Evolutionary conservation across 2,888 invertebrate genomes (phyloP).

Genomic region (Andricus quercusramuli): DNA sequence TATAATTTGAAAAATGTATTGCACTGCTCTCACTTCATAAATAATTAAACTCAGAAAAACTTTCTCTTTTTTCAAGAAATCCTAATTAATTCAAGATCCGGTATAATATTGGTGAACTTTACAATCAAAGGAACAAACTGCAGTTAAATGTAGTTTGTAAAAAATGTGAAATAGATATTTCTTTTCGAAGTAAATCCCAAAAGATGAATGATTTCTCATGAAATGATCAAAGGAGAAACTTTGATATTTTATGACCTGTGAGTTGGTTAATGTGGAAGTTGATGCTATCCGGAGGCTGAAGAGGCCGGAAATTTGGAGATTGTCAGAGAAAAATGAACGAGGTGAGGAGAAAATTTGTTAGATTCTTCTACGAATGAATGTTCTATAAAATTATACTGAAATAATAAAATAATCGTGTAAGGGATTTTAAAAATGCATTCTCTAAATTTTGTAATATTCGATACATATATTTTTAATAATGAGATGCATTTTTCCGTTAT

Average conservation of each 20-base stretch:
- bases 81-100: background rate
- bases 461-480: no score
- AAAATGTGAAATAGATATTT: background rate
- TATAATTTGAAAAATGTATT: background rate
- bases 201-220: background rate
- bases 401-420: no score
- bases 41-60: background rate
- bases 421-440: no score
- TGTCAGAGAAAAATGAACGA: slow-evolving; percentile 18
- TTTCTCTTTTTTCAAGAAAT: background rate
- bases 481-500: no score
- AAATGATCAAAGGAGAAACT: background rate
- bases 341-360: background rate
- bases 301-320: background rate
- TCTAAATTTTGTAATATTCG: no score
- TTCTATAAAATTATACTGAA: background rate
- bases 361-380: background rate
- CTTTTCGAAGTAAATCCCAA: background rate
- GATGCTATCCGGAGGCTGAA: slow-evolving; percentile 11
- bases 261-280: slow-evolving; percentile 8
- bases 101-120: background rate
- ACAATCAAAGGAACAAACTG: background rate
- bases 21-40: background rate
- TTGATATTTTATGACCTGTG: background rate
- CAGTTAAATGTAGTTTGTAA: background rate